Percentiles rank a stretch among this genome's conserved stretches.
These are phyloP conservation scores for Chelmon rostratus DNA, from an alignment of 2,797 vertebrate genomes.

Conservation along the genomic window DNA sequence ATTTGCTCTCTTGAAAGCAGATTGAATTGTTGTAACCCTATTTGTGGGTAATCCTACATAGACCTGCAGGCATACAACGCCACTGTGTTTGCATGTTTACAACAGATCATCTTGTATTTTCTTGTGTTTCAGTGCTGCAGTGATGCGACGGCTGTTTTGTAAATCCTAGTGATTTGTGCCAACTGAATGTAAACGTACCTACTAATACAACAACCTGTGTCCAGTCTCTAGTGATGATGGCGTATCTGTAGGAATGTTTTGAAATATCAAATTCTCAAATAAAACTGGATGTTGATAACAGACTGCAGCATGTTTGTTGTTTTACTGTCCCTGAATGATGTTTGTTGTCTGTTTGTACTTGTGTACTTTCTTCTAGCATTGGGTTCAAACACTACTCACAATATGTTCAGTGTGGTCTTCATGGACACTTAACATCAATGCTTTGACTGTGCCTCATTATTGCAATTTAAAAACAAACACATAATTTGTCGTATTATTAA, in stretches of 20 bases:
- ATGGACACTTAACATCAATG: not conserved
- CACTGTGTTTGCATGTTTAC: conserved; percentile 58
- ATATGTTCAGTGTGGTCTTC: not conserved
- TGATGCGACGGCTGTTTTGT: conserved; percentile 51
- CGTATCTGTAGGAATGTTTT: conserved; percentile 42
- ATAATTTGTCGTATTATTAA: not conserved
- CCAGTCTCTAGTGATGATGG: conserved; percentile 49
- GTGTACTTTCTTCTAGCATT: not conserved
- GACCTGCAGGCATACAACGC: conserved; percentile 39
- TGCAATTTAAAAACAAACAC: not conserved
- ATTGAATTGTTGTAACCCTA: conserved; percentile 15
- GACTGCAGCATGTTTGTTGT: conserved; percentile 10
- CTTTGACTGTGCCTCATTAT: not conserved
- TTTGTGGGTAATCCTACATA: conserved; percentile 34
- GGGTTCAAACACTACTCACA: not conserved
- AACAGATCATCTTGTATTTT: conserved; percentile 45
- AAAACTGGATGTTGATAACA: conserved; percentile 72
- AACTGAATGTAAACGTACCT: conserved; percentile 74
- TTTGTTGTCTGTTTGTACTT: not conserved
- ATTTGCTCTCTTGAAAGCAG: conserved; percentile 42
- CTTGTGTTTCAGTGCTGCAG: conserved; percentile 44
- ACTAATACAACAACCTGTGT: conserved; percentile 54
- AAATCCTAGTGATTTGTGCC: conserved; percentile 76
- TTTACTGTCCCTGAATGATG: not conserved
- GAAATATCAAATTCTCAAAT: conserved; percentile 64